Base-by-base conservation (phyloP, 2,888 invertebrate species). In the Physocephala rufipes region DNA sequence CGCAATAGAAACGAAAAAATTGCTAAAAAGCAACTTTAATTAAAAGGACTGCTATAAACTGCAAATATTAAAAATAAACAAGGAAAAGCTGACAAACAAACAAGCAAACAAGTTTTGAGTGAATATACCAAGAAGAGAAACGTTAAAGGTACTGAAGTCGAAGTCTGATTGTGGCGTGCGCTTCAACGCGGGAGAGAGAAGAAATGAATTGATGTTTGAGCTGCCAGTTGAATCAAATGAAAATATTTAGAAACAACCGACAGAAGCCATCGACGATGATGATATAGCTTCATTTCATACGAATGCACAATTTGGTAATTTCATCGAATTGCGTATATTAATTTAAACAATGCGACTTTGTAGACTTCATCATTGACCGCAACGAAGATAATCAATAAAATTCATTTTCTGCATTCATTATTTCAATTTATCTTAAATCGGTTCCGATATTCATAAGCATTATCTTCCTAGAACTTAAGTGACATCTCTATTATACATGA, bases 1-100 rank as follows among this genome's bases (percentile, higher is more conserved):
- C 36, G 36, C 36, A 36, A 7, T 36, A 36, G 9, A 36, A 9
- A 9, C 36, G 36, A 36, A 36, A 9, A 36, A 36, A 36, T 36
- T 36, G 5, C 36, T 36, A 7, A 36, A 36, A 36, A 36, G n/a
- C n/a, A 36, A 36, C 36, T 36, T 36, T 62, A 72, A 70, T 71
- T 71, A 74, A 74, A 71, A 71, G 71, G 74, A 71, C 64, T 19
- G 58, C 45, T n/a, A 43, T 59, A 71, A 43, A 73, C 53, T 16
- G 9, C 24, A n/a, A 30, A 66, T 36, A 30, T n/a, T 51, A 21
- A 45, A 69, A 55, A 43, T 59, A 61, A 16, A 21, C 47, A 26
- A 63, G 13, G 55, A 55, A 68, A n/a, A 61, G 45, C 66, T 64
- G 49, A 58, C n/a, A 47, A 67, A 45, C 62, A 63, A 64, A n/a